Conservation (phyloP, 2,797 vertebrate genomes). For the Sardinella longiceps region DNA sequence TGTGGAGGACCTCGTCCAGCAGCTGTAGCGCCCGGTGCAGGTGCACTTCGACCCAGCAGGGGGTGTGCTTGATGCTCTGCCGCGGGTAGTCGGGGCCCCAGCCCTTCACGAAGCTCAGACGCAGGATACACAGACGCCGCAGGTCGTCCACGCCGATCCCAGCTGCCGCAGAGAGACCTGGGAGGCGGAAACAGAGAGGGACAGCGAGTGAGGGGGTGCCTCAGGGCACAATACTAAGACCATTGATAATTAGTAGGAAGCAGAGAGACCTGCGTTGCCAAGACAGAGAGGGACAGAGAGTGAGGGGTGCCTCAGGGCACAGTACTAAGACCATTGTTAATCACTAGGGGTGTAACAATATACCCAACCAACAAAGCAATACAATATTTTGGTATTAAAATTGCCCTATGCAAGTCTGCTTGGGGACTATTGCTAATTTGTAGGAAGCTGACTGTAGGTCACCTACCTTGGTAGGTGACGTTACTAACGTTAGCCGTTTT, state of each 20-base stretch:
- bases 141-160: constrained; percentile 80
- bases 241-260: constrained; percentile 34
- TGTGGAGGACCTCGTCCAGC: constrained; percentile 81
- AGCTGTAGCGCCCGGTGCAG: constrained; percentile 81
- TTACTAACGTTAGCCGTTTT: no score
- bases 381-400: no score
- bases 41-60: constrained; percentile 82
- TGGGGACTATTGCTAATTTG: no score
- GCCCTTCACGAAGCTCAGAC: constrained; percentile 82
- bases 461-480: no score
- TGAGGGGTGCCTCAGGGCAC: neutral
- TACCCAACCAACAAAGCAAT: no score
- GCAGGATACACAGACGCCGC: constrained; percentile 77
- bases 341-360: no score
- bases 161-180: constrained; percentile 67
- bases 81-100: constrained; percentile 82
- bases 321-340: neutral
- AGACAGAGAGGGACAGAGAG: neutral
- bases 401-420: no score
- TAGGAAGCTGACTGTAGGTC: no score
- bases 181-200: neutral
- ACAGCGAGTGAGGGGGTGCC: neutral
- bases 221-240: neutral
- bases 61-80: constrained; percentile 84
- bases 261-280: constrained; percentile 50